phyloP scores from a whole-genome alignment of 2,888 invertebrate genomes.

The Rhyacophila evoluta region DNA sequence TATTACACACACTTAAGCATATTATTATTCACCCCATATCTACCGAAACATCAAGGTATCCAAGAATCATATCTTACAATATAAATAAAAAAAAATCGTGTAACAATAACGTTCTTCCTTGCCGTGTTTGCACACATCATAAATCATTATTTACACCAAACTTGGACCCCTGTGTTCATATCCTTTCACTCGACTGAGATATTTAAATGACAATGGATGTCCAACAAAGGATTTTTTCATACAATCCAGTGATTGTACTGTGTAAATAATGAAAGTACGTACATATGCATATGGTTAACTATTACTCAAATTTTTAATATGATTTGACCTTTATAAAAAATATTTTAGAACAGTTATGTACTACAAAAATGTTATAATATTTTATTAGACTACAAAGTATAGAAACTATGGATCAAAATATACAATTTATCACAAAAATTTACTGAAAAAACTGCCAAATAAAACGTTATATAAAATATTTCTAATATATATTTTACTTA shows the following conservation, averaged over 20 bases:
- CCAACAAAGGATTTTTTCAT: background rate
- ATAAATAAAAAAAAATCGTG: background rate
- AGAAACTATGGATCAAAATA: too few relatives aligned
- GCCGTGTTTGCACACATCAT: conserved; percentile 53
- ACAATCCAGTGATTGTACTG: background rate
- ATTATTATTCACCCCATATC: background rate
- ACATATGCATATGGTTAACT: too few relatives aligned
- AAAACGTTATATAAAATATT: too few relatives aligned
- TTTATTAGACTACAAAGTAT: too few relatives aligned
- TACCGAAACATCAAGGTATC: background rate
- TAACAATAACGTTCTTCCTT: conserved; percentile 34
- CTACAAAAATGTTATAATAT: background rate
- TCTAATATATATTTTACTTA: too few relatives aligned
- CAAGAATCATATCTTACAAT: background rate
- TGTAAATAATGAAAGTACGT: background rate
- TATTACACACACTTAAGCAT: too few relatives aligned
- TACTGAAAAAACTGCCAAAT: too few relatives aligned
- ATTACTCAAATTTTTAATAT: too few relatives aligned
- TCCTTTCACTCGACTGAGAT: conserved; percentile 38
- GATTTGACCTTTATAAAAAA: too few relatives aligned
- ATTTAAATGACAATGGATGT: conserved; percentile 49
- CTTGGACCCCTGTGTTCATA: conserved; percentile 38
- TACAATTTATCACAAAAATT: too few relatives aligned
- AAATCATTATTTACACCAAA: conserved; percentile 51
- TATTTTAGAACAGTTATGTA: too few relatives aligned